Base-by-base conservation (phyloP, 2,113 vertebrate genomes). In the Takifugu flavidus region DNA sequence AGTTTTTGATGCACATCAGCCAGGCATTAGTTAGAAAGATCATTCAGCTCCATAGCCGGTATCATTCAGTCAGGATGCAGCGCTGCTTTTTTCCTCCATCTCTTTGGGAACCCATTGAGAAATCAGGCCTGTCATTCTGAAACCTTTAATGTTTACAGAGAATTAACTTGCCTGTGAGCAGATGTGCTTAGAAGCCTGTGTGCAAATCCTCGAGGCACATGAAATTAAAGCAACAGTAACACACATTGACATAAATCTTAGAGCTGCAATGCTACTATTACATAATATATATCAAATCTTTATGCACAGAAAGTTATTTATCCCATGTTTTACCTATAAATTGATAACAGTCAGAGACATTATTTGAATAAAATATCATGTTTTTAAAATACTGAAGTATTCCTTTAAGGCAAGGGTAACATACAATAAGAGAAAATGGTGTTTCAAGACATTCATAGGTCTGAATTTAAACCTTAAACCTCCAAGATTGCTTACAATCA, bases 91-190 rank as follows among this genome's bases (percentile, higher is more conserved):
- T 4, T 49, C 58, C 34, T 67, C 57, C 49, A 62, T 53, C 28
- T 49, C 66, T 46, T 13, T 56, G 44, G 49, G 29, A 64, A 55
- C 82, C 82, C 87, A 85, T 80, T 81, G 82, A 89, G 74, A 81
- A 87, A 79, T 76, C 64, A 34, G 51, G 65, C 52, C 65, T 45
- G 70, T 59, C 82, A 68, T 78, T 84, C 72, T 75, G 39, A 72
- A 62, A 84, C 62, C 67, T 64, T 60, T 0, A 42, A 45, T 74
- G 61, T 77, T 84, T 65, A 52, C 62, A 56, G 3, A 84, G 73
- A 79, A 77, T 79, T 76, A 75, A 75, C 72, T 59, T 10, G 60
- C 10, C 63, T 56, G 61, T 39, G 67, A 82, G 72, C 77, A 77
- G 83, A 84, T 85, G 83, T 69, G 12, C 45, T 52, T 59, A 29